Base-by-base conservation (phyloP, 2,797 vertebrate species). In the Knipowitschia caucasica region DNA sequence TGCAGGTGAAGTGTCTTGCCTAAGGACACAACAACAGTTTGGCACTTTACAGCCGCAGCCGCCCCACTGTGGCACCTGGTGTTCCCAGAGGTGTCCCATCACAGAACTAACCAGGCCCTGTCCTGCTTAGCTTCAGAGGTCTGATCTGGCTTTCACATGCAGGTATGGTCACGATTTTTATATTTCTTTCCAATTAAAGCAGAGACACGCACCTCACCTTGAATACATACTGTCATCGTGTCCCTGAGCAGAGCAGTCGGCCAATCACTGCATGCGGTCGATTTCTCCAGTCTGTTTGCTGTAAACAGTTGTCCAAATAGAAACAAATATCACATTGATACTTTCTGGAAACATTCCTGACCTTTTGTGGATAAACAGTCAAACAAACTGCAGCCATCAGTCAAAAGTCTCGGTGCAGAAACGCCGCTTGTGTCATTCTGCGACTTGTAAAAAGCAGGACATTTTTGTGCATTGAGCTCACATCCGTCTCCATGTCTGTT, bases 401-500 rank as follows among this genome's bases (percentile, higher is more conserved):
- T 44, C 33, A 56, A 34, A 27, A 4, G 14, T 51, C 11, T 24
- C 7, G 1, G 21, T 43, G 11, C 36, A 36, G 35, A 15, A 35
- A 17, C 6, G 33, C 35, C 27, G 34, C 29, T 14, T 4, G 38
- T n/a, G 11, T 35, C 36, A 11, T 45, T 53, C 29, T 29, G 55
- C 49, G 42, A 44, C 17, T 53, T 30, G 9, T 8, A 39, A 56
- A 52, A 52, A 44, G 51, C 53, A 47, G 46, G 21, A 21, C 58
- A 59, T 75, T 73, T 72, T 69, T 50, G 46, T 50, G 26, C 15
- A 40, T 53, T 78, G 56, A 71, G 40, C 53, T 77, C 67, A 80
- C 64, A 83, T 83, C 71, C 71, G 65, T 62, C 55, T 61, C 56
- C 27, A 31, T 56, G n/a, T 54, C 36, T 35, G 31, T 2, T 46